These are phyloP conservation scores for Peromyscus attwateri DNA, from an alignment of 2,797 vertebrate species.

Conservation along the genomic window DNA sequence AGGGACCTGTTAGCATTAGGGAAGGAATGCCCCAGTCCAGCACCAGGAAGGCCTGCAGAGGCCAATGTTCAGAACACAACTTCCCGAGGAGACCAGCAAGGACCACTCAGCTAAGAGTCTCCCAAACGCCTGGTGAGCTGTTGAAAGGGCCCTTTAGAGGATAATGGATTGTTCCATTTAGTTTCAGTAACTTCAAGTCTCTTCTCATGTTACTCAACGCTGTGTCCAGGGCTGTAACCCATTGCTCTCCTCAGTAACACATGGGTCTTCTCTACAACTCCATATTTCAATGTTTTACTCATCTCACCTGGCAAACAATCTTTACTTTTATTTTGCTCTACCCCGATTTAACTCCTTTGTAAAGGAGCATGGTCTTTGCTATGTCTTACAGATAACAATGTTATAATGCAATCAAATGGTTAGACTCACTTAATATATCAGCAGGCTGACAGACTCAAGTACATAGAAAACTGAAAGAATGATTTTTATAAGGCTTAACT, in stretches of 20 bases:
- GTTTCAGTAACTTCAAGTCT: neutral
- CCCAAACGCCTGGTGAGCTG: neutral
- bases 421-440: constrained; percentile 9
- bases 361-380: constrained; percentile 31
- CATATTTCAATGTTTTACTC: constrained; percentile 24
- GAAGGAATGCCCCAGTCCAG: neutral
- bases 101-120: neutral
- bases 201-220: neutral
- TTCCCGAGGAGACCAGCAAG: neutral
- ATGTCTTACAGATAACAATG: neutral
- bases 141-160: neutral
- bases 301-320: constrained; percentile 13
- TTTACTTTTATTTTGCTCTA: constrained; percentile 50
- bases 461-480: constrained; percentile 46
- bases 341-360: constrained; percentile 59
- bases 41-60: neutral
- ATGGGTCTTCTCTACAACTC: neutral
- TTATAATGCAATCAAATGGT: constrained; percentile 50
- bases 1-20: neutral
- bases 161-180: neutral
- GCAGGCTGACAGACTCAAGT: constrained; percentile 51
- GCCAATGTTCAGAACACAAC: neutral
- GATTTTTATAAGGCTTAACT: constrained; percentile 51
- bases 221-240: neutral
- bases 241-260: neutral